These are phyloP conservation scores for Cataglyphis livida DNA, from an alignment of 2,888 invertebrate genomes.

Conservation along the genomic window DNA sequence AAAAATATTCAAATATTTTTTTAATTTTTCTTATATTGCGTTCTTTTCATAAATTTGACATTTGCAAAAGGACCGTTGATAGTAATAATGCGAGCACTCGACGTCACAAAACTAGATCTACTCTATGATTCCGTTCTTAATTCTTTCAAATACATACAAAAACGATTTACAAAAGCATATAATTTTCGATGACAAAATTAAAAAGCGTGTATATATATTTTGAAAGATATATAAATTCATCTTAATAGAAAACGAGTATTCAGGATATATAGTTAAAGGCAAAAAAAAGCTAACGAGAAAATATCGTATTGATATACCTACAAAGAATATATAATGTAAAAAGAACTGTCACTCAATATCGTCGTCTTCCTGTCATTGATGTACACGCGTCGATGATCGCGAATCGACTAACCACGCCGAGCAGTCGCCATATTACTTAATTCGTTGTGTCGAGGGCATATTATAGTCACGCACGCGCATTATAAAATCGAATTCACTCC, in stretches of 20 bases:
- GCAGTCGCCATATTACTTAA: conserved; percentile 61
- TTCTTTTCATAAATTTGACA: neutral
- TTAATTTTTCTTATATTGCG: conserved; percentile 5
- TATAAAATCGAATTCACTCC: conserved; percentile 33
- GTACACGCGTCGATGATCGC: conserved; percentile 55
- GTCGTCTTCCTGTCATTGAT: conserved; percentile 27
- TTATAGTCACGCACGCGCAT: conserved; percentile 65
- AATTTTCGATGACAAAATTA: conserved; percentile 9
- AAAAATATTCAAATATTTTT: neutral
- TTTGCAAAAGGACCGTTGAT: neutral
- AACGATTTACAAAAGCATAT: neutral
- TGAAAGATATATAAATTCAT: neutral
- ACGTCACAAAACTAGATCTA: neutral
- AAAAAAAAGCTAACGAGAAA: neutral
- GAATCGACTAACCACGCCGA: conserved; percentile 66
- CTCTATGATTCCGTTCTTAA: neutral
- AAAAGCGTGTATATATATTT: neutral
- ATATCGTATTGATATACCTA: neutral
- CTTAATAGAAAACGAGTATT: neutral
- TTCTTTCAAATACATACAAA: neutral
- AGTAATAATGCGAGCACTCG: neutral
- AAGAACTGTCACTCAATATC: conserved; percentile 2
- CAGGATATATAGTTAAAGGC: neutral
- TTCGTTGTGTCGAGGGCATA: conserved; percentile 51
- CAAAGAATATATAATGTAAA: neutral